Conservation (phyloP, 2,888 invertebrate genomes). For the Cyaniris semiargus region DNA sequence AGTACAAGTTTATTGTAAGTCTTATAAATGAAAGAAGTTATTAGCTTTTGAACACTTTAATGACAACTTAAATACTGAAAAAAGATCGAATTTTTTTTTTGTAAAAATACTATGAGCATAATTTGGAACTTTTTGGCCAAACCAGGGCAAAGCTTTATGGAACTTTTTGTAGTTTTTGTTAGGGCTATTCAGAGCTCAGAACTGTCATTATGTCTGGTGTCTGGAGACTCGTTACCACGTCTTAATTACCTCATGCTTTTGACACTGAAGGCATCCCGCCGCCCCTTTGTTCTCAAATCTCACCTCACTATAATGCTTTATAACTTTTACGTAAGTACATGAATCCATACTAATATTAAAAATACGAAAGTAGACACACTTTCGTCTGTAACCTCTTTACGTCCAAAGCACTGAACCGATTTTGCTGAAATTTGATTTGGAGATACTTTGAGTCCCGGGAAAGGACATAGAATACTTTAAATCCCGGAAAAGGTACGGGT, state of each 20-base stretch:
- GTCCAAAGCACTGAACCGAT: too few species aligned
- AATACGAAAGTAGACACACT: too few species aligned
- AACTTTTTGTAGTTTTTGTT: conserved; percentile 6
- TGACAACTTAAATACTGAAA: neutral
- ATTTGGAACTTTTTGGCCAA: neutral
- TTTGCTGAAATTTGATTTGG: too few species aligned
- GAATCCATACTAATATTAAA: neutral
- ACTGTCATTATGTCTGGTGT: conserved; percentile 8
- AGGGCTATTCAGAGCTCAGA: neutral
- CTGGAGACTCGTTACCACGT: conserved; percentile 38
- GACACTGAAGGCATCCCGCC: conserved; percentile 26
- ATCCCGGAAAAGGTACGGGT: too few species aligned
- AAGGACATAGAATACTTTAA: too few species aligned
- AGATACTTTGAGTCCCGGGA: too few species aligned
- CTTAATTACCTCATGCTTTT: conserved; percentile 39
- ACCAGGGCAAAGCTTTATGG: neutral
- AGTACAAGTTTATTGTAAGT: neutral
- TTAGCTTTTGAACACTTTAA: neutral
- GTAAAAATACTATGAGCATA: neutral
- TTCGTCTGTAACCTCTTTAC: too few species aligned
- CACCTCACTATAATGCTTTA: neutral
- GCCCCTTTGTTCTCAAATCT: neutral
- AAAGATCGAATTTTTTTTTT: neutral
- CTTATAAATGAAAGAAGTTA: neutral
- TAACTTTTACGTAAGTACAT: neutral